phyloP scores from a whole-genome alignment of 92 coral and sea anemone genomes.

The Palythoa caribaeorum region DNA sequence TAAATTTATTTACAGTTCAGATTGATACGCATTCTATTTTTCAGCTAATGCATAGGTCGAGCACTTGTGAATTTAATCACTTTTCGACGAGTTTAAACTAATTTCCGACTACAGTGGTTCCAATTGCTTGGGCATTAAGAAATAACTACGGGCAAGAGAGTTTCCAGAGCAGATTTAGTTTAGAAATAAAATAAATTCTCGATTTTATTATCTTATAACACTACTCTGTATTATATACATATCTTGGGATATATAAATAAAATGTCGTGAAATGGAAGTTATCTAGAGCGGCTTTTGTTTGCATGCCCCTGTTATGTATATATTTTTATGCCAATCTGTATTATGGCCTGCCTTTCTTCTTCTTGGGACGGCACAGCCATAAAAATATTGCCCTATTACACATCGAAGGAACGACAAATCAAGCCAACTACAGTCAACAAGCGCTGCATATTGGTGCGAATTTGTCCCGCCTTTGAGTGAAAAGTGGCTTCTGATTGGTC shows the following conservation, averaged over 20 bases:
- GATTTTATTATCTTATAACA: not conserved
- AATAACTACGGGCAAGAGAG: not conserved
- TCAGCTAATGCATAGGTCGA: not conserved
- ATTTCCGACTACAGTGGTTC: not conserved
- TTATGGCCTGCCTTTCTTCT: too few species aligned
- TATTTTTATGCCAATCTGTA: not conserved
- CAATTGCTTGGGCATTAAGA: too few species aligned
- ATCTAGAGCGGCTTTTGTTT: not conserved
- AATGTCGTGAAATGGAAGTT: slow-evolving; percentile 19
- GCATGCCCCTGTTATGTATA: not conserved
- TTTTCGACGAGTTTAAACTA: not conserved
- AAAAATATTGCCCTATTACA: not conserved
- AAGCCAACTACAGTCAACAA: not conserved
- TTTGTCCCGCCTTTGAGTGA: not conserved
- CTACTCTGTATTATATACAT: not conserved
- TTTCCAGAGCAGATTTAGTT: too few species aligned
- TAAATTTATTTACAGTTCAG: not conserved
- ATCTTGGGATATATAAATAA: slow-evolving; percentile 23
- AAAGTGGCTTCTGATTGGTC: not conserved
- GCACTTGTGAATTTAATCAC: not conserved
- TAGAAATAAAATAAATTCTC: not conserved
- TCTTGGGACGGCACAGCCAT: too few species aligned
- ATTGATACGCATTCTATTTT: not conserved
- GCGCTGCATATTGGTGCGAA: not conserved
- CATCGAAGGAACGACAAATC: not conserved